Percentiles rank a stretch among this genome's conserved stretches.
Evolutionary conservation across 2,113 vertebrate species (phyloP).

Genomic region (Brachionichthys hirsutus): DNA sequence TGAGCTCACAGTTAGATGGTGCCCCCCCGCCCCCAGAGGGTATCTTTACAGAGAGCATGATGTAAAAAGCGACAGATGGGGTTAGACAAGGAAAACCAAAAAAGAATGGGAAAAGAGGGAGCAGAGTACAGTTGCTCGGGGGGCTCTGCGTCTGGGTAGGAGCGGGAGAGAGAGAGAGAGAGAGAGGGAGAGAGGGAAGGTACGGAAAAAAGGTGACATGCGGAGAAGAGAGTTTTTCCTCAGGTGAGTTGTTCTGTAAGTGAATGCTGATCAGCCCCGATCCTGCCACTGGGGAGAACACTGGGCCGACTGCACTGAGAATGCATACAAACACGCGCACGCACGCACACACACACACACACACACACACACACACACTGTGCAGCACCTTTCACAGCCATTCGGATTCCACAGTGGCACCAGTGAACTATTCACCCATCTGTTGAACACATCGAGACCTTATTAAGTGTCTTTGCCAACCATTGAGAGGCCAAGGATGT

Average conservation of each 20-base stretch:
- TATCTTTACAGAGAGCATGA: conserved; percentile 63
- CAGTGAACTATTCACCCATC: conserved; percentile 73
- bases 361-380: conserved; percentile 15
- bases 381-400: conserved; percentile 48
- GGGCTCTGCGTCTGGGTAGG: conserved; percentile 71
- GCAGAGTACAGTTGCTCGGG: conserved; percentile 59
- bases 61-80: conserved; percentile 75
- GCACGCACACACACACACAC: conserved; percentile 25
- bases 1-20: conserved; percentile 37
- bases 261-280: conserved; percentile 70
- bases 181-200: conserved; percentile 10
- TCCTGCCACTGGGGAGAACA: conserved; percentile 63
- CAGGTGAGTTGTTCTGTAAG: conserved; percentile 76
- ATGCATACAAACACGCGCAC: conserved; percentile 27
- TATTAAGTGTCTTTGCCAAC: conserved; percentile 70
- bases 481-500: conserved; percentile 75
- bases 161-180: conserved; percentile 27
- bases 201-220: conserved; percentile 43
- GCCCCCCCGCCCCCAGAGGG: conserved; percentile 67
- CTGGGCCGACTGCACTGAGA: conserved; percentile 59
- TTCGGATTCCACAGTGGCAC: conserved; percentile 56
- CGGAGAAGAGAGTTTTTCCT: conserved; percentile 71
- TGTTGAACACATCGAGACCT: conserved; percentile 69
- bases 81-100: conserved; percentile 61
- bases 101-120: conserved; percentile 57